These are phyloP conservation scores for Cephalopholis sonnerati DNA, from an alignment of 2,113 vertebrate genomes.

Conservation along the genomic window DNA sequence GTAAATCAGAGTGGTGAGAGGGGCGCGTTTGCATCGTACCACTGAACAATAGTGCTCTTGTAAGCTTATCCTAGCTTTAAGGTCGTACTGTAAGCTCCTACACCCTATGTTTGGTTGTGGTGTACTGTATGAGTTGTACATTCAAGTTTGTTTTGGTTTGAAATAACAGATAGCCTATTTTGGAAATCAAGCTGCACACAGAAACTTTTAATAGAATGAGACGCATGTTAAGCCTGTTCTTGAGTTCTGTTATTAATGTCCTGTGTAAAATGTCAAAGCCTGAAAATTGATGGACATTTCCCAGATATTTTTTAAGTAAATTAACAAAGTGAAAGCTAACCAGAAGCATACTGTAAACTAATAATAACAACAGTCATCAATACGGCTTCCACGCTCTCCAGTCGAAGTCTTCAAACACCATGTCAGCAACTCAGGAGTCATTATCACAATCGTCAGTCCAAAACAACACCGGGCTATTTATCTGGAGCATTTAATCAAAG, in stretches of 20 bases:
- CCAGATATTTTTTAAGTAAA: background rate
- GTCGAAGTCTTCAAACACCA: background rate
- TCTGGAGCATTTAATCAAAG: slow-evolving; percentile 11
- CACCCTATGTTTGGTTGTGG: background rate
- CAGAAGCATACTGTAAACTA: background rate
- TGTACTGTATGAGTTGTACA: background rate
- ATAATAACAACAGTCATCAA: background rate
- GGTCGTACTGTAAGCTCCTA: slow-evolving; percentile 7
- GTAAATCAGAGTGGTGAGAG: slow-evolving; percentile 12
- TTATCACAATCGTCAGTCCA: background rate
- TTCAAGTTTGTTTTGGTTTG: background rate
- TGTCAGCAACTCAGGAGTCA: slow-evolving; percentile 67
- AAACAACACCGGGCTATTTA: background rate
- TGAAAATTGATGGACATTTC: background rate
- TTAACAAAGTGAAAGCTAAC: background rate
- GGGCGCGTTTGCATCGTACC: slow-evolving; percentile 50
- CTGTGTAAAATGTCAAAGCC: background rate
- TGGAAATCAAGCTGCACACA: slow-evolving; percentile 7
- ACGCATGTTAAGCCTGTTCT: background rate
- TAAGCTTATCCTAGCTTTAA: slow-evolving; percentile 1
- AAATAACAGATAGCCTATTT: background rate
- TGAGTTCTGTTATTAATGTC: background rate
- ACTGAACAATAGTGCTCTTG: background rate
- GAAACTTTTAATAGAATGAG: slow-evolving; percentile 1
- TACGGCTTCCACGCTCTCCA: background rate